Conservation (phyloP, 2,113 vertebrate genomes). For the Sitta europaea region DNA sequence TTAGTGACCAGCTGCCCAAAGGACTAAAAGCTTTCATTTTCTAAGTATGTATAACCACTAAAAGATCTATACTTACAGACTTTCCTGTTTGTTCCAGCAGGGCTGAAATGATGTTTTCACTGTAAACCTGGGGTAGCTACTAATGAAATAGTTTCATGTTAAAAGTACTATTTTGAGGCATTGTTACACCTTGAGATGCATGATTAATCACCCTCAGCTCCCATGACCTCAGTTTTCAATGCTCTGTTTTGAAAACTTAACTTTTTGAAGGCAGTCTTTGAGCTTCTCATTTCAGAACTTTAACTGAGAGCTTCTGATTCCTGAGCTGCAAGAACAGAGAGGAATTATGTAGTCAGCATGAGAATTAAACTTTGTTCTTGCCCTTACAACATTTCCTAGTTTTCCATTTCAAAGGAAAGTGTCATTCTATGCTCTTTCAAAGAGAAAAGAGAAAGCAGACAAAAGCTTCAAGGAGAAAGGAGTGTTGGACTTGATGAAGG, state of each 20-base stretch:
- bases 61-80: background rate
- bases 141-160: background rate
- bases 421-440: background rate
- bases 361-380: background rate
- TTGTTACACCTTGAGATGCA: background rate
- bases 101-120: background rate
- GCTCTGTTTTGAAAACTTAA: background rate
- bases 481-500: background rate
- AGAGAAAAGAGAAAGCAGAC: background rate
- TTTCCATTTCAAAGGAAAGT: background rate
- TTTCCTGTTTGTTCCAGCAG: background rate
- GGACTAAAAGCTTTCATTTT: background rate
- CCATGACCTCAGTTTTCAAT: background rate
- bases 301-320: background rate
- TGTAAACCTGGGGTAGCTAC: background rate
- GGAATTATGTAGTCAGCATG: background rate
- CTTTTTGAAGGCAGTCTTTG: background rate
- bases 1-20: background rate
- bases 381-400: background rate
- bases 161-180: background rate
- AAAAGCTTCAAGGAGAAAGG: background rate
- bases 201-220: background rate
- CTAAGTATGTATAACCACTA: background rate
- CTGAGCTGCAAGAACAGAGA: background rate
- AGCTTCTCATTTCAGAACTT: background rate